These are phyloP conservation scores for Morelia viridis DNA, from an alignment of 2,797 vertebrate species.

Conservation along the genomic window DNA sequence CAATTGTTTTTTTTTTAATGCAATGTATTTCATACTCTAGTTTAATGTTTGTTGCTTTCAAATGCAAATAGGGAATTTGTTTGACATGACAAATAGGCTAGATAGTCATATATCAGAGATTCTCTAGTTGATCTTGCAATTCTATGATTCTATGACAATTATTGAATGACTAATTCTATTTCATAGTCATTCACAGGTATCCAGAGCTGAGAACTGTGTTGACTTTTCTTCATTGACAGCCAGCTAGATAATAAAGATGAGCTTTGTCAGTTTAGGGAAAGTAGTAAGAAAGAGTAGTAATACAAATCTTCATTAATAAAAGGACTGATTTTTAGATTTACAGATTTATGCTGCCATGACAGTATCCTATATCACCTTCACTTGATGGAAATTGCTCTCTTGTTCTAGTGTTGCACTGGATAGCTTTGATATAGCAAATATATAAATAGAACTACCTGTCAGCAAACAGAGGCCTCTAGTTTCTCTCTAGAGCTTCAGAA, in stretches of 20 bases:
- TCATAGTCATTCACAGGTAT: not conserved
- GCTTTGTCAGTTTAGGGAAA: not conserved
- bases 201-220: not conserved
- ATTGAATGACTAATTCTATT: not conserved
- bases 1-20: not conserved
- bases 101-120: not conserved
- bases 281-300: not conserved
- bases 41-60: not conserved
- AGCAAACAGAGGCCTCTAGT: conserved; percentile 11
- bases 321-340: conserved; percentile 1
- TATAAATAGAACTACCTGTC: conserved; percentile 3
- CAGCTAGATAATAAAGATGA: not conserved
- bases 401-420: not conserved
- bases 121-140: not conserved
- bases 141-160: not conserved
- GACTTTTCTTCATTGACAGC: not conserved
- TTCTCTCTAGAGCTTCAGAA: conserved; percentile 3
- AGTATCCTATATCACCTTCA: not conserved
- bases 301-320: not conserved
- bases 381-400: conserved; percentile 12
- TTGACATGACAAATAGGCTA: not conserved
- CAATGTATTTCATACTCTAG: not conserved
- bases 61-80: not conserved
- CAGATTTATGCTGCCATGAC: not conserved
- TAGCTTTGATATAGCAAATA: conserved; percentile 6